Percentiles rank a stretch among this genome's conserved stretches.
Evolutionary conservation across 2,797 vertebrate genomes (phyloP).

Genomic region (Pantherophis vulpinus): DNA sequence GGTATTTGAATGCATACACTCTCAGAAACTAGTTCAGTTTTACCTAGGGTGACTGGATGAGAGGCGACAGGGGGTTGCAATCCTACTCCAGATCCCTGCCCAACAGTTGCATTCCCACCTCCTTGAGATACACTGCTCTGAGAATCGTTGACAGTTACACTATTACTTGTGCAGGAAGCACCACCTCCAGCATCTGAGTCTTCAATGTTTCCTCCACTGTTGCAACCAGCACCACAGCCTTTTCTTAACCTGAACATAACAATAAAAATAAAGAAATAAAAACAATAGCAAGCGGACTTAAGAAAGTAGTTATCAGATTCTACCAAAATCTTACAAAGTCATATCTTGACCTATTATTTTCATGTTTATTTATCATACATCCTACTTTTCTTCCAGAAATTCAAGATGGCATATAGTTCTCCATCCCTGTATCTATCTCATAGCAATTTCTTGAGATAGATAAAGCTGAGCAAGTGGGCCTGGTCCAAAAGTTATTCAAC

Average conservation of each 20-base stretch:
- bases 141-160: constrained; percentile 81
- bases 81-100: constrained; percentile 72
- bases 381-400: background rate
- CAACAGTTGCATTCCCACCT: constrained; percentile 50
- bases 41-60: constrained; percentile 87
- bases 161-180: constrained; percentile 85
- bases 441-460: background rate
- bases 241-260: constrained; percentile 83
- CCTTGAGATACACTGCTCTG: constrained; percentile 82
- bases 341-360: no score
- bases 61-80: constrained; percentile 79
- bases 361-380: background rate
- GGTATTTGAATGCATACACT: background rate
- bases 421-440: background rate
- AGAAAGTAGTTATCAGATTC: background rate
- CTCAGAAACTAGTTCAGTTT: constrained; percentile 19
- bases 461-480: background rate
- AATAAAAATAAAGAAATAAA: constrained; percentile 13
- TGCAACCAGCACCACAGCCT: constrained; percentile 96
- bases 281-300: background rate
- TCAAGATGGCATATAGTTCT: background rate
- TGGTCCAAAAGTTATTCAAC: background rate
- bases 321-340: background rate
- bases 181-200: constrained; percentile 88
- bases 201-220: constrained; percentile 98